Evolutionary conservation across 2,797 vertebrate genomes (phyloP), one percentile per base, ranked within the genome.

Genomic region (Gephyroberyx darwinii): DNA sequence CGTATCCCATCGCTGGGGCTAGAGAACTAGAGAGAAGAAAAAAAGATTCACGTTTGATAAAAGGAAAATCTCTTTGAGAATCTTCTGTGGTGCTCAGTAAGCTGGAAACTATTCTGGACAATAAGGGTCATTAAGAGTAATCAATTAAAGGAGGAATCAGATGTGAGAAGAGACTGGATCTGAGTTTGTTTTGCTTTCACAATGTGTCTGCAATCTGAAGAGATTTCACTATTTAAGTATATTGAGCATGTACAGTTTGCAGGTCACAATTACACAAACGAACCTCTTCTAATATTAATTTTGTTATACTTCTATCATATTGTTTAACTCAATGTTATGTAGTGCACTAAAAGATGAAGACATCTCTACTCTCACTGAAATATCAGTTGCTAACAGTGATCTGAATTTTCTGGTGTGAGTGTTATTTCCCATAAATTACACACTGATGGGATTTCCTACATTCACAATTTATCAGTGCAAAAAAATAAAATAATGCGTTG

Each of bases 321-420:
- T 87, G 85, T 89, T 90, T 80, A 85, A 85, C 55, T 86, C 85
- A 63, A 80, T 92, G 82, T 91, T 86, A 90, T 90, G 84, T 93
- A 92, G 89, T 93, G 92, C 92, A 94, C 92, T 92, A 93, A 92
- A 90, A 83, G 71, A 85, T 84, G 83, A 90, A 89, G 78, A 87
- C 81, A 84, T 88, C 79, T 83, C 69, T 84, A 78, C 75, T 82
- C 69, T 63, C 71, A 82, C 62, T 77, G 74, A 87, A 65, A 81
- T 80, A 71, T 57, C 70, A 88, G 81, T 84, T 86, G 69, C 69
- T 82, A 82, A 77, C 69, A 77, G 86, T 85, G 68, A 77, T 86
- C 81, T 86, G 70, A 87, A 75, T 75, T 79, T 82, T 87, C 84
- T 79, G 67, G 59, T 86, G 78, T 85, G 74, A 47, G 61, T 85